These are phyloP conservation scores for Drosophila atroscutellata DNA, from an alignment of 2,888 invertebrate species.

Conservation along the genomic window DNA sequence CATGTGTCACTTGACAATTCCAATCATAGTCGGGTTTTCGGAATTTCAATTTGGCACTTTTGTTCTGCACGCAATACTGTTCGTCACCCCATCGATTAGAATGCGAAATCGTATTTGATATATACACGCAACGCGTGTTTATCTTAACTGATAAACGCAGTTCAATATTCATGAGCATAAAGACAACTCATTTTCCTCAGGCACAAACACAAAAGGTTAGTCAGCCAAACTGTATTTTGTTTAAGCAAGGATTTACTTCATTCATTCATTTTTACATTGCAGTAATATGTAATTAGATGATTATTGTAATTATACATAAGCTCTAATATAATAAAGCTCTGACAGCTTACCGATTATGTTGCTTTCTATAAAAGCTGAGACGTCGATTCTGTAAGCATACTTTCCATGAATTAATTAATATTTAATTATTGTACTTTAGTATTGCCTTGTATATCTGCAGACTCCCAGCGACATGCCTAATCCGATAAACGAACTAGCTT, in stretches of 20 bases:
- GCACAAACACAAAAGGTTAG: neutral
- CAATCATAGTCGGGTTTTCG: constrained; percentile 3
- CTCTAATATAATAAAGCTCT: neutral
- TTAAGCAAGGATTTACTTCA: neutral
- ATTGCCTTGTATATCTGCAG: neutral
- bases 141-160: neutral
- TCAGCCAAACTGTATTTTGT: neutral
- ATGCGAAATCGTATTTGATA: constrained; percentile 1
- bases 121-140: neutral
- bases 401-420: neutral
- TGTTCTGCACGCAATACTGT: neutral
- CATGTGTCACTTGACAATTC: constrained; percentile 2
- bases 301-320: neutral
- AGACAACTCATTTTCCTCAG: constrained; percentile 3
- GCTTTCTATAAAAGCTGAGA: neutral
- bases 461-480: neutral
- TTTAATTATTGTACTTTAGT: neutral
- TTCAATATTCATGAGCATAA: constrained; percentile 33
- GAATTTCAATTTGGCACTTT: constrained; percentile 3
- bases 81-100: constrained; percentile 21
- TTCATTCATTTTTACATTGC: neutral
- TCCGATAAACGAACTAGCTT: neutral
- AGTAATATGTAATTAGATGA: neutral
- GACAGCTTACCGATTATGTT: neutral
- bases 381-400: neutral